These are phyloP conservation scores for Macropodus opercularis DNA, from an alignment of 2,797 vertebrate genomes.

Conservation along the genomic window DNA sequence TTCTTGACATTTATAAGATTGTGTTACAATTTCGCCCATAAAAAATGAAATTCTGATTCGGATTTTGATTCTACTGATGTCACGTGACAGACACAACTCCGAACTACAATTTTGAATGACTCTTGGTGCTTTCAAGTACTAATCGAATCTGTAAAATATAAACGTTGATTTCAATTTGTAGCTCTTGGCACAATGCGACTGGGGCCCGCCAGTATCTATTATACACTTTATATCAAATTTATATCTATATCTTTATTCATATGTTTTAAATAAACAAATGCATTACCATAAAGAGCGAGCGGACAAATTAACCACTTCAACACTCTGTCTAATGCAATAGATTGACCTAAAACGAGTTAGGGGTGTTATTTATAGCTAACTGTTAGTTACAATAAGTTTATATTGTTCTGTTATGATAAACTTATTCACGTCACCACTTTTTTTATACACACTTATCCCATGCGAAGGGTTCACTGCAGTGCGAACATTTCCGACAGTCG, in stretches of 20 bases:
- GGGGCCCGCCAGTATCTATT: too few relatives aligned
- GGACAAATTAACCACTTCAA: neutral
- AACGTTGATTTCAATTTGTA: too few relatives aligned
- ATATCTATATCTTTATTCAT: neutral
- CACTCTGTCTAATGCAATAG: too few relatives aligned
- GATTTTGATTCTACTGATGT: slow-evolving; percentile 56
- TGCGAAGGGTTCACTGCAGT: neutral
- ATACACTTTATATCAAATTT: neutral
- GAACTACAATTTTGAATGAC: slow-evolving; percentile 55
- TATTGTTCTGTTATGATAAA: too few relatives aligned
- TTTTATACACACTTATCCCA: too few relatives aligned
- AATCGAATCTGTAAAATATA: slow-evolving; percentile 10
- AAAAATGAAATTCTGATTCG: slow-evolving; percentile 6
- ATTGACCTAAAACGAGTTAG: too few relatives aligned
- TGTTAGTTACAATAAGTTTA: too few relatives aligned
- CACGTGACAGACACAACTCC: slow-evolving; percentile 17
- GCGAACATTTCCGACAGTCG: slow-evolving; percentile 9
- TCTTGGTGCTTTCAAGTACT: slow-evolving; percentile 51
- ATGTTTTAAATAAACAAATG: neutral
- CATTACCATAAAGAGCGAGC: neutral
- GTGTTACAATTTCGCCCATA: neutral
- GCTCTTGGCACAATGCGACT: too few relatives aligned
- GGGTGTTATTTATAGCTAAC: too few relatives aligned
- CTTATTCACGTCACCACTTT: too few relatives aligned
- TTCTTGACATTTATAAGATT: neutral